These are phyloP conservation scores for Whitmania pigra DNA, from an alignment of 1,140 invertebrate genomes.

Conservation along the genomic window DNA sequence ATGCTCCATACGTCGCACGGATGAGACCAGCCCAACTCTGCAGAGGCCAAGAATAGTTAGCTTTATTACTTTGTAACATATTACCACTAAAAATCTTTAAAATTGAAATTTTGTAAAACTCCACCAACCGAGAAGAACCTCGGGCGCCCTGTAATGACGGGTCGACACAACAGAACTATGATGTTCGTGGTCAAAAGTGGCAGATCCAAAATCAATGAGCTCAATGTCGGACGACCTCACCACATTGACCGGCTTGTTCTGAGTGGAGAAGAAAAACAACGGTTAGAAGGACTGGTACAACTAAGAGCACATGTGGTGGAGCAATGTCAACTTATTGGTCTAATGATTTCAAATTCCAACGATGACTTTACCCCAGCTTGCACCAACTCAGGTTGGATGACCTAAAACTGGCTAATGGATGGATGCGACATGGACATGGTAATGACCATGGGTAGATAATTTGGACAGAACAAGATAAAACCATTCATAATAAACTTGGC, in stretches of 20 bases:
- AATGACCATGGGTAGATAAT: too few relatives aligned
- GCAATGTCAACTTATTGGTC: too few relatives aligned
- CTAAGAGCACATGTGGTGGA: too few relatives aligned
- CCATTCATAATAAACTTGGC: too few relatives aligned
- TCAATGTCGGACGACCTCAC: constrained; percentile 54
- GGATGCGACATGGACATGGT: too few relatives aligned
- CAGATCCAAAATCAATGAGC: constrained; percentile 97
- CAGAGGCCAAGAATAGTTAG: constrained; percentile 24
- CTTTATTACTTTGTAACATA: background rate
- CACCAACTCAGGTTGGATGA: too few relatives aligned
- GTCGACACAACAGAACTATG: constrained; percentile 98
- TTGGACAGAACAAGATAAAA: too few relatives aligned
- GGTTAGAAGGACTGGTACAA: background rate
- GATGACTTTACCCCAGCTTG: too few relatives aligned
- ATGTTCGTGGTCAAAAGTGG: constrained; percentile 98
- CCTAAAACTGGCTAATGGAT: too few relatives aligned
- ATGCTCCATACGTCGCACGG: constrained; percentile 99
- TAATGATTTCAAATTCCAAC: too few relatives aligned
- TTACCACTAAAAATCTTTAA: background rate
- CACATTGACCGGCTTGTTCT: constrained; percentile 8
- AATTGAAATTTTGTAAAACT: background rate
- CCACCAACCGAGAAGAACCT: constrained; percentile 82
- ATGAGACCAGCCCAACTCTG: constrained; percentile 93
- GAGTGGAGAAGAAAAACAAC: background rate
- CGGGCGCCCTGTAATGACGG: constrained; percentile 91